phyloP scores from a whole-genome alignment of 2,888 invertebrate genomes.

The Phytoseiulus persimilis region DNA sequence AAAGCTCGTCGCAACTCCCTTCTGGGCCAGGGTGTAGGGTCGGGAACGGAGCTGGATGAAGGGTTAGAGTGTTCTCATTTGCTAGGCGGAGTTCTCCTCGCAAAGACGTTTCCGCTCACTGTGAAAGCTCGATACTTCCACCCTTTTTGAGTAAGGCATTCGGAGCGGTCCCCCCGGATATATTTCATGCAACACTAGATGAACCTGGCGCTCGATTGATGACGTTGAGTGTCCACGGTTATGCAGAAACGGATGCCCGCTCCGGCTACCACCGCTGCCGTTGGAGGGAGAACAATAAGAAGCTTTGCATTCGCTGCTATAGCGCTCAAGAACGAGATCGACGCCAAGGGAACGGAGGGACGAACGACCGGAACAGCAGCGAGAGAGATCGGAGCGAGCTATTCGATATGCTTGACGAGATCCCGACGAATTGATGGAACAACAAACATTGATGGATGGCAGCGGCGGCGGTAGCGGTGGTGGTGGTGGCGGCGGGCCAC shows the following conservation, averaged over 20 bases:
- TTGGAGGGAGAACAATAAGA: neutral
- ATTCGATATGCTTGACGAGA: conserved; percentile 5
- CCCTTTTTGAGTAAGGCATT: neutral
- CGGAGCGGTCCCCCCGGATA: neutral
- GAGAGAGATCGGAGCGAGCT: neutral
- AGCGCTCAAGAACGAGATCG: neutral
- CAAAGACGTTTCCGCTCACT: too few species aligned
- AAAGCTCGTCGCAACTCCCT: too few species aligned
- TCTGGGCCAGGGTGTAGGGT: too few species aligned
- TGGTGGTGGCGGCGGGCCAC: too few species aligned
- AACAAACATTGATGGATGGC: neutral
- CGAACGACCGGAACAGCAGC: neutral
- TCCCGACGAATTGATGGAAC: conserved; percentile 5
- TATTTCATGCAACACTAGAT: neutral
- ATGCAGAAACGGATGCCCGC: neutral
- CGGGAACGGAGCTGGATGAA: too few species aligned
- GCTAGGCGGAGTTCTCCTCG: too few species aligned
- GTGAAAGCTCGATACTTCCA: neutral
- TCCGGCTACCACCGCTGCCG: neutral
- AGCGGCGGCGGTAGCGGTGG: neutral
- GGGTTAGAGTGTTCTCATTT: too few species aligned
- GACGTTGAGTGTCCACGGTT: neutral
- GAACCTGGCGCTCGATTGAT: neutral
- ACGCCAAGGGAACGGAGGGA: neutral
- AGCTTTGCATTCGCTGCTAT: neutral